Conservation (phyloP, 2,888 invertebrate species). For the Diadegma fenestrale region DNA sequence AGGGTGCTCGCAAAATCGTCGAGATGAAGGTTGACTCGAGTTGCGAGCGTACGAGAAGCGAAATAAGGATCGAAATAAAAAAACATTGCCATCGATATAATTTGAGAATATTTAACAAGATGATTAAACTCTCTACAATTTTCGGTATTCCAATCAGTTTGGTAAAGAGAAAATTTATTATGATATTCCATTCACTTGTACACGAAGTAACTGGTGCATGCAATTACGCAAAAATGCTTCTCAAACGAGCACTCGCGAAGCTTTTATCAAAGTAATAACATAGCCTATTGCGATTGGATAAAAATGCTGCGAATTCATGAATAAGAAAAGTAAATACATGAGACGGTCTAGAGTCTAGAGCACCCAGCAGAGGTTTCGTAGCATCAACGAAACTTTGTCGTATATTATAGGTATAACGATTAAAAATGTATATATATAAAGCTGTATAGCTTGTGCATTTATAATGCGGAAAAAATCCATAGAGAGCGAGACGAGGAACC, state of each 20-base stretch:
- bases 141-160: neutral
- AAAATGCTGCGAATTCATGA: conserved; percentile 26
- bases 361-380: conserved; percentile 22
- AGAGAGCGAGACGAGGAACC: conserved; percentile 81
- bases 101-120: neutral
- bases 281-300: neutral
- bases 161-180: neutral
- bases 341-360: conserved; percentile 1
- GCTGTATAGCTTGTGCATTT: conserved; percentile 76
- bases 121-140: neutral
- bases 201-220: neutral
- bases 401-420: conserved; percentile 68
- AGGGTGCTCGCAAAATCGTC: conserved; percentile 68
- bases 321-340: neutral
- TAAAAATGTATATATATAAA: conserved; percentile 78
- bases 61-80: conserved; percentile 74
- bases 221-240: neutral
- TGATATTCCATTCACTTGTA: neutral
- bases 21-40: conserved; percentile 75
- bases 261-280: neutral
- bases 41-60: conserved; percentile 73
- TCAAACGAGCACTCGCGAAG: neutral
- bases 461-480: conserved; percentile 82
- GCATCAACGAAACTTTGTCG: conserved; percentile 47
- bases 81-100: conserved; percentile 5